These are phyloP conservation scores for Drosophila miranda DNA, from an alignment of 1,140 invertebrate species.

Conservation along the genomic window DNA sequence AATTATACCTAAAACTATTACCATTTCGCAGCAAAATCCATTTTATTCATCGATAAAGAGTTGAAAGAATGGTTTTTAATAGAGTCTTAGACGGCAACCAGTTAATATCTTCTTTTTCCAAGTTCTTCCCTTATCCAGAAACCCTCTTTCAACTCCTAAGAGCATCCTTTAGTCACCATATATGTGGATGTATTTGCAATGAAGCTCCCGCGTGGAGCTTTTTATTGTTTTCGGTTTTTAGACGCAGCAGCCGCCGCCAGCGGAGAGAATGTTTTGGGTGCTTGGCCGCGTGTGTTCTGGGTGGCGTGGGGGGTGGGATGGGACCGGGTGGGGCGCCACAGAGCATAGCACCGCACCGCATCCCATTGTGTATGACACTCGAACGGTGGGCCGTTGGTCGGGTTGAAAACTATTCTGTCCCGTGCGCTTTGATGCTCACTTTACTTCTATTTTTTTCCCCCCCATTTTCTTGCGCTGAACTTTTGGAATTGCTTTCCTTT, in stretches of 20 bases:
- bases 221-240: conserved; percentile 80
- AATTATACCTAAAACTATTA: too few relatives aligned
- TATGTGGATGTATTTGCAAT: not conserved
- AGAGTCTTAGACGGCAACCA: too few relatives aligned
- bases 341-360: too few relatives aligned
- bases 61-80: too few relatives aligned
- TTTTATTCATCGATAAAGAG: too few relatives aligned
- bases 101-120: not conserved
- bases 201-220: conserved; percentile 48
- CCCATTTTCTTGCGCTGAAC: conserved; percentile 48
- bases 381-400: conserved; percentile 58
- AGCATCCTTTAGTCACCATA: conserved; percentile 15
- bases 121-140: not conserved
- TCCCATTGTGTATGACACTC: conserved; percentile 55
- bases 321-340: conserved; percentile 32
- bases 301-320: conserved; percentile 11
- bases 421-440: conserved; percentile 79
- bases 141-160: conserved; percentile 13
- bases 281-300: conserved; percentile 12
- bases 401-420: conserved; percentile 76
- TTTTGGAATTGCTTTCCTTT: conserved; percentile 62
- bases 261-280: conserved; percentile 51
- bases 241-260: conserved; percentile 64
- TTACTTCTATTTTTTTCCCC: conserved; percentile 59
- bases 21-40: too few relatives aligned